Evolutionary conservation across 1,140 invertebrate genomes (phyloP), one percentile per base, ranked within the genome.

Genomic region (Harlomillsia oculata): DNA sequence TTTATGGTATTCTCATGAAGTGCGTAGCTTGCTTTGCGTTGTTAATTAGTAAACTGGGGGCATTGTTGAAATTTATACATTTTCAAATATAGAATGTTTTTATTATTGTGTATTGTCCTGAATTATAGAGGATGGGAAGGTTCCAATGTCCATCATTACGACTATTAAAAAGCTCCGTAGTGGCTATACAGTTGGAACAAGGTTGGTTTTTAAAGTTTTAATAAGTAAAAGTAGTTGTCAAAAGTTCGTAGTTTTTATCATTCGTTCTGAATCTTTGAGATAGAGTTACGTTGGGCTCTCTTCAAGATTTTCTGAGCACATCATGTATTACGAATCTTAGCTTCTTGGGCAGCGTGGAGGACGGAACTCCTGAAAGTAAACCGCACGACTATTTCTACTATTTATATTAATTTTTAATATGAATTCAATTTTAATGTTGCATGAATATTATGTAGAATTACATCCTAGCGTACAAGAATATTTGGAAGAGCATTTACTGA

Each of bases 101-200:
- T 53, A 21, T 44, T 16, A 21, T 14, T 62, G 53, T 46, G 62
- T 45, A 23, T 8, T 45, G 23, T 5, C 18, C n/a, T n/a, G n/a
- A 58, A 67, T 80, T 81, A 61, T 73, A 95, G 92, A 97, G 76
- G 82, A 93, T 73, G 87, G 87, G 46, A 87, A 84, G 72, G 84
- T 95, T 50, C 92, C 91, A 5, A 76, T 89, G 67, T 88, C 93
- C 0, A 89, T 99, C 81, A 84, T 97, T 63, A 93, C 91, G 16
- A 97, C 94, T 3, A 92, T 99, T 77, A 94, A 96, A 69, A 99
- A 99, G 73, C 74, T 99, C 2, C 95, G 96, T 72, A 97, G 92
- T 64, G 96, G 96, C 23, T 99, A 99, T 69, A 95, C 98, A 39
- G 96, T 96, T 71, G 96, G 94, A 25, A 97, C 95, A 32, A 73